phyloP scores from a whole-genome alignment of 2,888 invertebrate genomes.

The Macropis europaea region DNA sequence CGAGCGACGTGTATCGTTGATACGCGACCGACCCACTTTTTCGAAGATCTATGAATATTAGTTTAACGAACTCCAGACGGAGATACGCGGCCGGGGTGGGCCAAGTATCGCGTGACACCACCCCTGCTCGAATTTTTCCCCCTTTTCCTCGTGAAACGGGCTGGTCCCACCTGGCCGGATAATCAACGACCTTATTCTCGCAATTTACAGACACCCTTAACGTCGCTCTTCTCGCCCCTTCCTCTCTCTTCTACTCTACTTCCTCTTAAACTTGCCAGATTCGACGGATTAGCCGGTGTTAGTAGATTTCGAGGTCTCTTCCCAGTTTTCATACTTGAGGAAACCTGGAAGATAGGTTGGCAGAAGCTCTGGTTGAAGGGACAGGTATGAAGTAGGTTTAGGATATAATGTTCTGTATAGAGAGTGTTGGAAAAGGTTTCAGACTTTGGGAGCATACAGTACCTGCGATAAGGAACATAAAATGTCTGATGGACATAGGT shows the following conservation, averaged over 20 bases:
- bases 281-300: background rate
- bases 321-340: no score
- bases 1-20: constrained; percentile 12
- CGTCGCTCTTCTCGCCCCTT: background rate
- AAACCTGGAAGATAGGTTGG: no score
- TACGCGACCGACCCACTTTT: constrained; percentile 35
- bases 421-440: no score
- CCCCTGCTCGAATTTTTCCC: constrained; percentile 8
- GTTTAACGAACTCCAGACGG: constrained; percentile 42
- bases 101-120: background rate
- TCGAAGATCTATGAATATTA: constrained; percentile 41
- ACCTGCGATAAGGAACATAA: no score
- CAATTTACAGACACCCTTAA: background rate
- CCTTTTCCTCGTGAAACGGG: constrained; percentile 11
- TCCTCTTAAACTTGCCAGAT: background rate
- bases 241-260: background rate
- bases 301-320: no score
- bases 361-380: no score
- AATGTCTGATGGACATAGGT: no score
- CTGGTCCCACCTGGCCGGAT: constrained; percentile 5
- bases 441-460: no score
- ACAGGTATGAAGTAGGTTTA: no score
- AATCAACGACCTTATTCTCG: constrained; percentile 33
- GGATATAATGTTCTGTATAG: no score
- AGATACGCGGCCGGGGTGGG: background rate